A percentile compares a stretch with the other conserved stretches of the same genome.
phyloP scores from a whole-genome alignment of 2,113 vertebrate species.

The Thermophis baileyi region DNA sequence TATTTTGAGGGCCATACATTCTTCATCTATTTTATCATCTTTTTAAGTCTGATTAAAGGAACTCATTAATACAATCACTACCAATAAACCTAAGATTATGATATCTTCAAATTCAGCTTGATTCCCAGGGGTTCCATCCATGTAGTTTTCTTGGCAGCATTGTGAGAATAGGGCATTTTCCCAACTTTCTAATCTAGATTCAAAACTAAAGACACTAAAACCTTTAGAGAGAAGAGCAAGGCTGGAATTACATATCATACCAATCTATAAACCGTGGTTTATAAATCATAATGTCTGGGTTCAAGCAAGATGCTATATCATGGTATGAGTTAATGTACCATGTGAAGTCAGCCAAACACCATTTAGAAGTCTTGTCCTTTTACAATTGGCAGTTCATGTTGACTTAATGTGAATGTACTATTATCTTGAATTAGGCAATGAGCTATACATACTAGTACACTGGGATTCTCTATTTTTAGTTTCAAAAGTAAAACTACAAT shows the following conservation, averaged over 20 bases:
- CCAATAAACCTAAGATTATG: neutral
- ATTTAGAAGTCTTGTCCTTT: neutral
- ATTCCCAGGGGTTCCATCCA: neutral
- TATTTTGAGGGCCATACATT: neutral
- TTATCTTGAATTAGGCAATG: constrained; percentile 13
- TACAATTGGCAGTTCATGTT: constrained; percentile 1
- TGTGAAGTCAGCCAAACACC: neutral
- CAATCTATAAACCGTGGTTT: neutral
- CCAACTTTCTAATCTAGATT: neutral
- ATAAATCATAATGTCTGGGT: neutral
- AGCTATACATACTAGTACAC: neutral
- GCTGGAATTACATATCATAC: neutral
- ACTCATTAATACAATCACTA: neutral
- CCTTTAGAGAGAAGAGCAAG: neutral
- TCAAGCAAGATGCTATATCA: neutral
- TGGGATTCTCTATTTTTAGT: neutral
- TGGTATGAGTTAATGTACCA: neutral
- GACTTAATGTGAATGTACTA: constrained; percentile 1
- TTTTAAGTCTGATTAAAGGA: neutral
- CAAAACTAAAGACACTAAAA: neutral
- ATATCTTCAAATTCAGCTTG: neutral
- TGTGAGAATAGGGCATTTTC: neutral
- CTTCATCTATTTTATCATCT: neutral
- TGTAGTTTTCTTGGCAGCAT: neutral
- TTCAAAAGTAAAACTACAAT: neutral